A percentile compares a stretch with the other conserved stretches of the same genome.
Evolutionary conservation across 2,797 vertebrate genomes (phyloP).

Genomic region (Halcyon smyrnensis): DNA sequence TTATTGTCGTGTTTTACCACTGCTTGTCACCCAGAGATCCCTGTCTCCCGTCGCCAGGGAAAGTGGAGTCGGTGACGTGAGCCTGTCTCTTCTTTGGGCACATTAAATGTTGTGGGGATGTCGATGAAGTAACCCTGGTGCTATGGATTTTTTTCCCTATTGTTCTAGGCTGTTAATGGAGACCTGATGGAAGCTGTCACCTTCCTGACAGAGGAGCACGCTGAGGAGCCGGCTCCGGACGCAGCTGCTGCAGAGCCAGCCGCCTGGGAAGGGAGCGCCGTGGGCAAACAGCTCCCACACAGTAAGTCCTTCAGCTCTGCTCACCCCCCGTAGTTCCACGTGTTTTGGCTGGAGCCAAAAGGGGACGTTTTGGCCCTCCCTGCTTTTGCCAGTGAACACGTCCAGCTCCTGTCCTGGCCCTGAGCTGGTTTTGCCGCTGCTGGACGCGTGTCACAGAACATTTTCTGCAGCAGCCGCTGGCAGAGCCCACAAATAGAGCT

Average conservation of each 20-base stretch:
- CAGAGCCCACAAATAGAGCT: too few species aligned
- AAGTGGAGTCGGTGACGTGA: background rate
- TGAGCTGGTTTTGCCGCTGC: background rate
- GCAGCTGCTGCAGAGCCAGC: slow-evolving; percentile 73
- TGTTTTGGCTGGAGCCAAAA: background rate
- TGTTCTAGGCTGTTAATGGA: slow-evolving; percentile 86
- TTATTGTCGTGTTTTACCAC: background rate
- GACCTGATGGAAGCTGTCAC: slow-evolving; percentile 91
- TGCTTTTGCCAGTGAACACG: background rate
- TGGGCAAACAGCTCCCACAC: slow-evolving; percentile 30
- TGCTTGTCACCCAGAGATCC: background rate
- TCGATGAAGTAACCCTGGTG: background rate
- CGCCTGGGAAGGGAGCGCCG: slow-evolving; percentile 61
- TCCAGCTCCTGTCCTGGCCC: background rate
- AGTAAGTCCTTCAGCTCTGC: background rate
- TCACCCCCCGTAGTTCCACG: rapidly evolving
- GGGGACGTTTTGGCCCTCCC: background rate
- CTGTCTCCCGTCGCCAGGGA: background rate
- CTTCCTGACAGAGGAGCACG: slow-evolving; percentile 84
- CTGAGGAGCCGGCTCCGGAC: slow-evolving; percentile 72
- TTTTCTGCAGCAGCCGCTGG: background rate
- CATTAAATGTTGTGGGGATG: background rate
- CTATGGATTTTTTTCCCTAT: background rate
- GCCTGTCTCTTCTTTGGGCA: rapidly evolving
- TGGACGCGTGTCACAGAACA: background rate